Evolutionary conservation across 2,888 invertebrate genomes (phyloP).

Genomic region (Campaea margaritaria): DNA sequence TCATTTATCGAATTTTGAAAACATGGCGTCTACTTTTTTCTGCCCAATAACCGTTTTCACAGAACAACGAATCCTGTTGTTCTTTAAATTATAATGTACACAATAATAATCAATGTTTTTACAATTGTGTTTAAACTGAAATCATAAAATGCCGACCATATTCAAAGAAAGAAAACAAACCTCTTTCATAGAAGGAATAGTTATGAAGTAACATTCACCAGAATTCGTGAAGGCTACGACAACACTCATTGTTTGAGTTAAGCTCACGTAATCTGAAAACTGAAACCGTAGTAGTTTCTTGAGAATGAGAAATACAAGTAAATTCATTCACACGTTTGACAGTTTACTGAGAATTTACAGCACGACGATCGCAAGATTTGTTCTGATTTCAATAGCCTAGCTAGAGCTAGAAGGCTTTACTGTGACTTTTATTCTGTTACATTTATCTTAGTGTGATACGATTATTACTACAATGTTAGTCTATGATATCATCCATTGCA

Average conservation of each 20-base stretch:
- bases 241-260: conserved; percentile 35
- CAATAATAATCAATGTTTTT: no score
- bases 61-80: no score
- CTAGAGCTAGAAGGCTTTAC: neutral
- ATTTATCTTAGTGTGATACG: no score
- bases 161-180: conserved; percentile 12
- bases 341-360: conserved; percentile 6
- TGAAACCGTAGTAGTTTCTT: conserved; percentile 30
- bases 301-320: conserved; percentile 17
- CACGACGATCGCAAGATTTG: neutral
- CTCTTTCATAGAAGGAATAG: conserved; percentile 30
- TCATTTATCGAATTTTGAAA: no score
- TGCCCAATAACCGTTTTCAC: no score
- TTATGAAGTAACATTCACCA: conserved; percentile 27
- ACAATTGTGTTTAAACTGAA: no score
- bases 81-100: no score
- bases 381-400: neutral
- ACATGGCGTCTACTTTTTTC: no score
- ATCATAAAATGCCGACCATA: neutral
- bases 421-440: no score
- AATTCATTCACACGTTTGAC: conserved; percentile 14
- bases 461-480: no score
- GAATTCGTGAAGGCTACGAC: conserved; percentile 31
- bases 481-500: no score
- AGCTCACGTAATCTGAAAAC: conserved; percentile 35